Percentiles rank a stretch among this genome's conserved stretches.
These are phyloP conservation scores for Drosophila koepferae DNA, from an alignment of 2,888 invertebrate genomes.

Conservation along the genomic window DNA sequence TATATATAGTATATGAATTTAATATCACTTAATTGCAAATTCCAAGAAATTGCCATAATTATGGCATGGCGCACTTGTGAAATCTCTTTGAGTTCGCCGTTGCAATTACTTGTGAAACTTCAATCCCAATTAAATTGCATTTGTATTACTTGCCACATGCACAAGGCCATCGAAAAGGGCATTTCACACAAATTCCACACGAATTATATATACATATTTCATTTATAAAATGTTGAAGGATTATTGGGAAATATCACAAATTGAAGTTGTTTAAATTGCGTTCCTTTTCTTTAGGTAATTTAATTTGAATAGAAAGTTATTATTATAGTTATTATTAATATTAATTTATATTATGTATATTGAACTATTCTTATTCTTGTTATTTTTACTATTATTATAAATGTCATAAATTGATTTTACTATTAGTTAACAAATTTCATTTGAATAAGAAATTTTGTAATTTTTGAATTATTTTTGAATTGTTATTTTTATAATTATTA, in stretches of 20 bases:
- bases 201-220: not conserved
- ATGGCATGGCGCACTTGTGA: not conserved
- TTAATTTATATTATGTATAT: not conserved
- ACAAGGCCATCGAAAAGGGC: not conserved
- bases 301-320: too few relatives aligned
- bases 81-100: slow-evolving; percentile 9
- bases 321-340: not conserved
- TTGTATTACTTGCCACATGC: not conserved
- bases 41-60: not conserved
- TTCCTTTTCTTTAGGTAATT: too few relatives aligned
- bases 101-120: slow-evolving; percentile 3
- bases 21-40: not conserved
- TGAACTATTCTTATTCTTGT: not conserved
- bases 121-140: not conserved
- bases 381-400: not conserved
- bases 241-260: not conserved
- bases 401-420: too few relatives aligned
- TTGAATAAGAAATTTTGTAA: too few relatives aligned
- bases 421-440: too few relatives aligned
- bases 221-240: not conserved
- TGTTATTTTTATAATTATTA: too few relatives aligned
- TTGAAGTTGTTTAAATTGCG: not conserved
- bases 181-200: not conserved
- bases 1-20: not conserved
- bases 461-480: too few relatives aligned